Percentiles rank a stretch among this genome's conserved stretches.
Conservation (phyloP, 2,113 vertebrate species). For the Mastomys coucha region DNA sequence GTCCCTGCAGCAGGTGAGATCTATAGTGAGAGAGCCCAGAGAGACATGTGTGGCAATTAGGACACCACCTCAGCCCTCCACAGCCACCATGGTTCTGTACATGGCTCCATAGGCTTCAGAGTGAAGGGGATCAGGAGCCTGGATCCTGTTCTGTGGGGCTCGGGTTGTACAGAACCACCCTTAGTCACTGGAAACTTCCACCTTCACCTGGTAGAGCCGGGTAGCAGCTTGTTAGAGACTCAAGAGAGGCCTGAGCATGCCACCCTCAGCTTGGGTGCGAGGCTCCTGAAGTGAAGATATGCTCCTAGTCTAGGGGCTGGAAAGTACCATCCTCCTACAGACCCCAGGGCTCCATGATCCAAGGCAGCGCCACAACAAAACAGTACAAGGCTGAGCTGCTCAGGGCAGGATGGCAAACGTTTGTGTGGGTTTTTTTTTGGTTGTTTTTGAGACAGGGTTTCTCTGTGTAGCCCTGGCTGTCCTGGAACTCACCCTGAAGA, state of each 20-base stretch:
- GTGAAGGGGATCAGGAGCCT: not conserved
- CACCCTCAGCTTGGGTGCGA: not conserved
- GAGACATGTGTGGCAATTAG: accelerated
- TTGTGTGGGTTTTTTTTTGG: too few species aligned
- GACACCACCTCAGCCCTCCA: not conserved
- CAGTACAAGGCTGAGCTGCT: not conserved
- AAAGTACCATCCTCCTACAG: not conserved
- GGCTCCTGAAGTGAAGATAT: not conserved
- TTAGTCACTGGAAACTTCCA: not conserved
- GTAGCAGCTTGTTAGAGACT: not conserved
- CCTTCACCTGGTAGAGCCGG: not conserved
- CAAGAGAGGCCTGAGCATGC: not conserved
- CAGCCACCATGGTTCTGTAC: not conserved
- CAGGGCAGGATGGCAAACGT: not conserved
- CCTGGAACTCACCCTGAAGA: too few species aligned
- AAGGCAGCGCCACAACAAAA: not conserved
- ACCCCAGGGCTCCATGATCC: not conserved
- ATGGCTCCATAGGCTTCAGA: not conserved
- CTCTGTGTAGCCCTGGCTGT: too few species aligned
- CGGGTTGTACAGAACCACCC: too few species aligned
- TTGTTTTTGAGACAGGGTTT: not conserved
- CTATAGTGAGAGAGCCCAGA: not conserved
- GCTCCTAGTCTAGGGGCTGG: not conserved
- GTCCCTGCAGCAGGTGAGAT: not conserved
- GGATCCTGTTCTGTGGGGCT: not conserved